These are phyloP conservation scores for Ochropacha duplaris DNA, from an alignment of 2,888 invertebrate species.

Conservation along the genomic window DNA sequence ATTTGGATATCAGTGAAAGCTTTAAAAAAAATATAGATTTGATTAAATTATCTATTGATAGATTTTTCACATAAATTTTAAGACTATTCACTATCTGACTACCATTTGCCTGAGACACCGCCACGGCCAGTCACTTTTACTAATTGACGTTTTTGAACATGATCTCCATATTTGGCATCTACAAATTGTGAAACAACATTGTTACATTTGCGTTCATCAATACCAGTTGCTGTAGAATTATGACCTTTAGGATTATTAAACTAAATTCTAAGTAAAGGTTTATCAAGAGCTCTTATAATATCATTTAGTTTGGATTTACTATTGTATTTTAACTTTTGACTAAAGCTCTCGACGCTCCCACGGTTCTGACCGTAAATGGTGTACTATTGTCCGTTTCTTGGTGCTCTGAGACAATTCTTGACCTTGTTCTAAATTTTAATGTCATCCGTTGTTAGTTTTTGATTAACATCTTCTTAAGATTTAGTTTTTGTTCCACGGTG, in stretches of 20 bases:
- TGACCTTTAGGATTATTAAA: slow-evolving; percentile 15
- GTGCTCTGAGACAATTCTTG: slow-evolving; percentile 71
- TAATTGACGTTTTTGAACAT: slow-evolving; percentile 41
- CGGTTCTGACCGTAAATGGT: slow-evolving; percentile 58
- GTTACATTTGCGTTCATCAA: slow-evolving; percentile 19
- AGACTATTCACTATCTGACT: slow-evolving; percentile 20
- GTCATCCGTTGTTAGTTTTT: slow-evolving; percentile 36
- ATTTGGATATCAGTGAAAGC: too few species aligned
- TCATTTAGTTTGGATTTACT: slow-evolving; percentile 40
- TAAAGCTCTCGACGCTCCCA: slow-evolving; percentile 68
- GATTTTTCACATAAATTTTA: slow-evolving; percentile 10
- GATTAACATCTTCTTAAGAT: slow-evolving; percentile 16
- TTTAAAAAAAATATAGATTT: too few species aligned
- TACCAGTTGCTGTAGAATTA: slow-evolving; percentile 17
- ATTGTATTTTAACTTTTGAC: slow-evolving; percentile 47
- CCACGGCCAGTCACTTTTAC: slow-evolving; percentile 35
- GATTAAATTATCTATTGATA: too few species aligned
- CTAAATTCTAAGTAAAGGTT: slow-evolving; percentile 5
- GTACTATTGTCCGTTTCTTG: slow-evolving; percentile 64
- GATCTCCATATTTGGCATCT: slow-evolving; percentile 44
- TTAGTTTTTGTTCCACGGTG: slow-evolving; percentile 7
- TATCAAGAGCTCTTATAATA: slow-evolving; percentile 27
- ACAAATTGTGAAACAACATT: slow-evolving; percentile 36
- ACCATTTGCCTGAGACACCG: slow-evolving; percentile 24
- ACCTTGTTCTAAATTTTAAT: slow-evolving; percentile 72